Evolutionary conservation across 2,113 vertebrate genomes (phyloP).

Genomic region (Lipophrys pholis): DNA sequence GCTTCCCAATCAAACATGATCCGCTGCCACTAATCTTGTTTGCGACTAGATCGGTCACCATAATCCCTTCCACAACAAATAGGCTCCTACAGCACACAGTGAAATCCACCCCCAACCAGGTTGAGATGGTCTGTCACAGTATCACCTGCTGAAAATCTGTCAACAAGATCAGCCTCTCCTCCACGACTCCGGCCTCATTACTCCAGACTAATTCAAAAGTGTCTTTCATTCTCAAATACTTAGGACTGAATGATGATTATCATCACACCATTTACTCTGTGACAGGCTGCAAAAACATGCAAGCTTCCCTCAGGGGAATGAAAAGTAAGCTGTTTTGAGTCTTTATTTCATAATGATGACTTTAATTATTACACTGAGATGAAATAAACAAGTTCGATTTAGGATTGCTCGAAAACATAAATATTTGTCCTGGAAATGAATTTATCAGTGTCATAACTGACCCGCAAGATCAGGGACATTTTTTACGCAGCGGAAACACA

Average conservation of each 20-base stretch:
- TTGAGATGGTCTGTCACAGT: constrained; percentile 20
- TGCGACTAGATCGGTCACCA: constrained; percentile 73
- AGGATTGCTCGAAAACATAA: background rate
- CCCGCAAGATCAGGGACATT: background rate
- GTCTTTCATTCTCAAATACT: constrained; percentile 3
- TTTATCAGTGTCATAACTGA: background rate
- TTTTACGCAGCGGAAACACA: background rate
- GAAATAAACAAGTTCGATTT: constrained; percentile 3
- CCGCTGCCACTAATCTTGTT: constrained; percentile 82
- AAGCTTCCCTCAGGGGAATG: constrained; percentile 55
- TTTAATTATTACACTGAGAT: background rate
- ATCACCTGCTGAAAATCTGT: constrained; percentile 39
- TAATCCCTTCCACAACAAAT: constrained; percentile 77
- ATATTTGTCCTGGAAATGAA: background rate
- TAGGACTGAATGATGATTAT: background rate
- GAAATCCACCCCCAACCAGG: constrained; percentile 61
- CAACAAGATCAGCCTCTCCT: background rate
- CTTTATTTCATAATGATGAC: constrained; percentile 18
- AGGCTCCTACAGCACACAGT: constrained; percentile 56
- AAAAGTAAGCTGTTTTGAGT: constrained; percentile 47
- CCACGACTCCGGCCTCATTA: too few relatives aligned
- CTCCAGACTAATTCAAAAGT: background rate
- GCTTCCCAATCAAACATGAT: constrained; percentile 82
- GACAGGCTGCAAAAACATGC: constrained; percentile 34
- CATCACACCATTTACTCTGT: constrained; percentile 14